phyloP scores from a whole-genome alignment of 2,888 invertebrate species.

The Isoperla grammatica region DNA sequence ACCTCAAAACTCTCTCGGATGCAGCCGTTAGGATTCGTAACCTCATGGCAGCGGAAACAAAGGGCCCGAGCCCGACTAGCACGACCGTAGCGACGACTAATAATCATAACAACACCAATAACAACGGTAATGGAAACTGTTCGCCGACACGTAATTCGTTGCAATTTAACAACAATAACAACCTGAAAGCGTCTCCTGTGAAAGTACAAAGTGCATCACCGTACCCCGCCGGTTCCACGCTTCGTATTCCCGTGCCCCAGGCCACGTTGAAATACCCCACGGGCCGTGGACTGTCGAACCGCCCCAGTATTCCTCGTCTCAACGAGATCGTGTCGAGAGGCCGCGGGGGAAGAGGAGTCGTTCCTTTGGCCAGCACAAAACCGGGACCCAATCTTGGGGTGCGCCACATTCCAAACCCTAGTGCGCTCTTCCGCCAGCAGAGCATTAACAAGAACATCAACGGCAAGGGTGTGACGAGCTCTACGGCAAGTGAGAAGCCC shows the following conservation, averaged over 20 bases:
- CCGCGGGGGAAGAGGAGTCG: slow-evolving; percentile 21
- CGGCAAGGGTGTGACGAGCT: neutral
- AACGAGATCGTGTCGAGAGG: slow-evolving; percentile 44
- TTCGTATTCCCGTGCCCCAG: slow-evolving; percentile 26
- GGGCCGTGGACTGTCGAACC: neutral
- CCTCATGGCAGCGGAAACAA: slow-evolving; percentile 34
- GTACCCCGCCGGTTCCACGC: slow-evolving; percentile 1
- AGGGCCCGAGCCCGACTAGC: neutral
- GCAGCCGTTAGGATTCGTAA: slow-evolving; percentile 40
- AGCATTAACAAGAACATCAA: slow-evolving; percentile 20
- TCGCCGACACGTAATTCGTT: no score
- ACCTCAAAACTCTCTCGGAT: slow-evolving; percentile 51
- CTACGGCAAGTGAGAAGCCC: neutral
- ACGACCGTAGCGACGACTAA: neutral
- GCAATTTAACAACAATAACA: neutral
- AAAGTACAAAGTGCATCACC: neutral
- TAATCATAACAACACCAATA: neutral
- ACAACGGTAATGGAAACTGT: neutral
- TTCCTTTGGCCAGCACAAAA: slow-evolving; percentile 30
- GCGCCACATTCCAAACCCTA: slow-evolving; percentile 59
- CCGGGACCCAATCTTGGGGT: slow-evolving; percentile 53
- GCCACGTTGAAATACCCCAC: slow-evolving; percentile 4
- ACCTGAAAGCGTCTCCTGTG: neutral
- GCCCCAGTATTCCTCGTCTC: slow-evolving; percentile 40
- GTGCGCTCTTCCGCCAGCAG: slow-evolving; percentile 52